phyloP scores from a whole-genome alignment of 2,113 vertebrate genomes.

The Phaethon lepturus region DNA sequence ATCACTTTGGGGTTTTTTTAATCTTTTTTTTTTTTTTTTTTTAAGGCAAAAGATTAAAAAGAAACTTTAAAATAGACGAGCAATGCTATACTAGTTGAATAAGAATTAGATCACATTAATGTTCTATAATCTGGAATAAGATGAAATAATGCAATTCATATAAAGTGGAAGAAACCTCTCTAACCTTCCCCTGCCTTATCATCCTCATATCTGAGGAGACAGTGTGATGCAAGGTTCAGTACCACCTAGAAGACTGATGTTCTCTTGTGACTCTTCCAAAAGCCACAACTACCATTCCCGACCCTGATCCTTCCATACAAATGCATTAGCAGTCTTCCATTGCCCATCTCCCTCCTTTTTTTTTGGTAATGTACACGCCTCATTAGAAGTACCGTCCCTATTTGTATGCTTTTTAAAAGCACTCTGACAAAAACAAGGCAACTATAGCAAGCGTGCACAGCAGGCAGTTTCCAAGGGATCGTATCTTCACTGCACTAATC shows the following conservation, averaged over 20 bases:
- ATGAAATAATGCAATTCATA: not conserved
- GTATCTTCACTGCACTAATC: not conserved
- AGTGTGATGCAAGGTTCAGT: not conserved
- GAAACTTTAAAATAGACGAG: not conserved
- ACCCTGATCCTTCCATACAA: not conserved
- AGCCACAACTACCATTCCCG: not conserved
- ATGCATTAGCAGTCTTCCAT: not conserved
- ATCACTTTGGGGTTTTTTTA: not conserved
- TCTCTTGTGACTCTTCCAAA: not conserved
- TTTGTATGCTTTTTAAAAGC: not conserved
- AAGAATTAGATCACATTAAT: not conserved
- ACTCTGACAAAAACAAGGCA: not conserved
- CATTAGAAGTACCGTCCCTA: not conserved
- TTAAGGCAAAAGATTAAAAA: not conserved
- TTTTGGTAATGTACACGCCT: not conserved
- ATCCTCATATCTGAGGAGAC: not conserved
- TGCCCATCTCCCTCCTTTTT: not conserved
- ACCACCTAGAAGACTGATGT: not conserved
- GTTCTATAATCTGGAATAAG: not conserved
- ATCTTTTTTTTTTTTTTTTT: not conserved
- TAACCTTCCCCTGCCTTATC: not conserved
- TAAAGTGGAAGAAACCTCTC: not conserved
- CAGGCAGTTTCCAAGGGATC: constrained; percentile 1
- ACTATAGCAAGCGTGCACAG: not conserved
- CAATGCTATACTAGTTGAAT: not conserved